Conservation (phyloP, 2,797 vertebrate genomes). For the Halcyon chelicuti region DNA sequence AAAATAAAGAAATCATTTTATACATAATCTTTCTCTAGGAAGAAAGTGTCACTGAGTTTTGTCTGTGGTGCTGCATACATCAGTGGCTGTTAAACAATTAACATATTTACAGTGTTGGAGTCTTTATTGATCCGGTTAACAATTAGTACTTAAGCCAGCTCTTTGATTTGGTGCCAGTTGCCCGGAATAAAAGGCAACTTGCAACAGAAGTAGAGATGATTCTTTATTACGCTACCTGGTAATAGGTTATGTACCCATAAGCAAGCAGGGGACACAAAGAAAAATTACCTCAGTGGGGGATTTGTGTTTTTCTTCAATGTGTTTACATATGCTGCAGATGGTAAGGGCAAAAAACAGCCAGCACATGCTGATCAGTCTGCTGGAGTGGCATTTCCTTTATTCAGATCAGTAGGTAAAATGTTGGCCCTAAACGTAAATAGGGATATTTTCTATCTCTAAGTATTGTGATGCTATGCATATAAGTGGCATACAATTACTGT, state of each 20-base stretch:
- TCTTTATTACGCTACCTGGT: background rate
- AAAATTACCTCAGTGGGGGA: constrained; percentile 31
- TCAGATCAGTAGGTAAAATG: background rate
- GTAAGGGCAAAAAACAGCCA: background rate
- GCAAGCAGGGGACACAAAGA: constrained; percentile 1
- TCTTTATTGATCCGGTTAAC: background rate
- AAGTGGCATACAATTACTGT: background rate
- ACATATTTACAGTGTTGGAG: background rate
- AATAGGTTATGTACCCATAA: constrained; percentile 6
- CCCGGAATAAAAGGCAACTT: background rate
- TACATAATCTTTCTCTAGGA: background rate
- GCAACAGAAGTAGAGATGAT: background rate
- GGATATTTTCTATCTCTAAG: background rate
- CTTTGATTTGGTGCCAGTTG: background rate
- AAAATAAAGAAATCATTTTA: background rate
- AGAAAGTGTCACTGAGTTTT: background rate
- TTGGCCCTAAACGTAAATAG: background rate
- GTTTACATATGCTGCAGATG: constrained; percentile 45
- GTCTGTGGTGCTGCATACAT: background rate
- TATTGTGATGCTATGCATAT: background rate
- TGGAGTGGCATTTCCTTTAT: background rate
- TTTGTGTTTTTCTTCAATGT: constrained; percentile 36
- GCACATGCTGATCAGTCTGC: constrained; percentile 14
- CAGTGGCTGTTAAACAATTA: background rate
- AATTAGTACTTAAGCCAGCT: background rate